Conservation (phyloP, 2,797 vertebrate species). For the Halcyon badia region DNA sequence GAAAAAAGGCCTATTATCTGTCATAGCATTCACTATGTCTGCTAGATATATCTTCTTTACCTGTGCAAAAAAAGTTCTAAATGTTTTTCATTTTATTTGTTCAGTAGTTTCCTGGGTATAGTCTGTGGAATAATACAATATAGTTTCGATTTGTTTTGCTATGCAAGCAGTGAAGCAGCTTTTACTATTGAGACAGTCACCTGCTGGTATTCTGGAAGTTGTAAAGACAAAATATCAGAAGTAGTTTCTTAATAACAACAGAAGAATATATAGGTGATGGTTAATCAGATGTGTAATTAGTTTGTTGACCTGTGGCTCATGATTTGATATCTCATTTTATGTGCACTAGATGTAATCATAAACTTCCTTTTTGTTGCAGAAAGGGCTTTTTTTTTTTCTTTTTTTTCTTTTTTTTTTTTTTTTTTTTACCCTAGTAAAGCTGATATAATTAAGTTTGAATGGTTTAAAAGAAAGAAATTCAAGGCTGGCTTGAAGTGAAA, state of each 20-base stretch:
- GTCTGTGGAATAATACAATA: background rate
- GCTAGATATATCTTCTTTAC: background rate
- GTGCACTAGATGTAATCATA: background rate
- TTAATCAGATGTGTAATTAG: background rate
- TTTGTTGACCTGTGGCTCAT: background rate
- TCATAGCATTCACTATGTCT: background rate
- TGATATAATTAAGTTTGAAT: background rate
- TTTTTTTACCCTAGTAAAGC: background rate
- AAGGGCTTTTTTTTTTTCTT: background rate
- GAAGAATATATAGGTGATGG: background rate
- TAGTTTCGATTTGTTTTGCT: background rate
- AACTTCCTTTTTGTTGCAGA: background rate
- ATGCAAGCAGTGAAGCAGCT: background rate
- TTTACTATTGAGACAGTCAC: background rate
- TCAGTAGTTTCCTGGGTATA: background rate
- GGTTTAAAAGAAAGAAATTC: background rate
- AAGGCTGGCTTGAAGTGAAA: background rate
- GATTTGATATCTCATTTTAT: background rate
- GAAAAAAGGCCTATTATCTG: background rate
- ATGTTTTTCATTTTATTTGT: conserved; percentile 49
- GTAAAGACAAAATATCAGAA: background rate
- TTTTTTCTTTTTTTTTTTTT: background rate
- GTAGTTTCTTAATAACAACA: conserved; percentile 15
- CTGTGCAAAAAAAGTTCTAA: background rate
- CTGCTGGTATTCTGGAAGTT: background rate